Conservation (phyloP, 2,797 vertebrate genomes). For the Lacerta bilineata region DNA sequence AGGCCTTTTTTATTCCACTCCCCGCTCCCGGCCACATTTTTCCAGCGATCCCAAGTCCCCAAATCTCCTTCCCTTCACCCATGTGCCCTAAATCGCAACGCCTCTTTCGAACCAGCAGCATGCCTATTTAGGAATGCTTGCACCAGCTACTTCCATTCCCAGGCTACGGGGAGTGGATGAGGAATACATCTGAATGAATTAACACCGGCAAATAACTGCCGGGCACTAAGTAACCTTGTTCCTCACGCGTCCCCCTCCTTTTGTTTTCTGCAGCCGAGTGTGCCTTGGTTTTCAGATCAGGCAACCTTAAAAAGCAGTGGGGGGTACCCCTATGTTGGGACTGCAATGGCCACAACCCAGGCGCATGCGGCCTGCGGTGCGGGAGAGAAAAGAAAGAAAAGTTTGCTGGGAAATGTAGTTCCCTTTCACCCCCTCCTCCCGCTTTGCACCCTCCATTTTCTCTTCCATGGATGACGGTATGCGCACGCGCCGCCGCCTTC, state of each 20-base stretch:
- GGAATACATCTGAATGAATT: neutral
- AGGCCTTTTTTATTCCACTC: neutral
- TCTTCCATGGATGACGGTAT: neutral
- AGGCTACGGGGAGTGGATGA: neutral
- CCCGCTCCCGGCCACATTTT: neutral
- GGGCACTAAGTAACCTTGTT: neutral
- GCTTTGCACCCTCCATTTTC: conserved; percentile 34
- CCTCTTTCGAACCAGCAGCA: neutral
- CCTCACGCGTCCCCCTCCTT: neutral
- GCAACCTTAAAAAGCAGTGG: neutral
- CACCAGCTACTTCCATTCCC: neutral
- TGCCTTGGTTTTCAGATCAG: conserved; percentile 43
- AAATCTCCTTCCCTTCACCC: neutral
- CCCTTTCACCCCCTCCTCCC: accelerated
- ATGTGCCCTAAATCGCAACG: neutral
- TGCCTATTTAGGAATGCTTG: neutral
- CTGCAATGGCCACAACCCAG: neutral
- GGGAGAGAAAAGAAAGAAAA: accelerated
- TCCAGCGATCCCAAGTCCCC: neutral
- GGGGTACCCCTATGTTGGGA: neutral
- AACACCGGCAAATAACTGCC: neutral
- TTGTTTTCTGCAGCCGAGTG: conserved; percentile 34
- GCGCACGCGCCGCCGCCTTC: neutral
- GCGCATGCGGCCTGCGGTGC: neutral
- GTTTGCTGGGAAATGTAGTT: conserved; percentile 52